A percentile compares a stretch with the other conserved stretches of the same genome.
Evolutionary conservation across 2,797 vertebrate species (phyloP).

Genomic region (Amphiprion clarkii): DNA sequence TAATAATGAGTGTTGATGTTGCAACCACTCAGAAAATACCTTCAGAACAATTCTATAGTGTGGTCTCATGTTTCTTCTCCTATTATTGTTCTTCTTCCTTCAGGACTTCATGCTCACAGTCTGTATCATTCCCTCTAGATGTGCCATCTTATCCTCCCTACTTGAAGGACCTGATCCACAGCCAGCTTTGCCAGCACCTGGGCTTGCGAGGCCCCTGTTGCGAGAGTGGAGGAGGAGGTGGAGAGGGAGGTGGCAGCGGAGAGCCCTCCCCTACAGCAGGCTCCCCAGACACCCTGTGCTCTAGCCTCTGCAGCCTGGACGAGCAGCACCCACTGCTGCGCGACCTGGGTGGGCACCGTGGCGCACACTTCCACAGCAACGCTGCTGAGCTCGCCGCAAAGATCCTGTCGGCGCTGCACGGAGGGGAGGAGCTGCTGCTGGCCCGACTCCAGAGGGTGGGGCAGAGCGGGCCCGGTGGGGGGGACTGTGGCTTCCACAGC

Average conservation of each 20-base stretch:
- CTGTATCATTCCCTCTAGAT: conserved; percentile 66
- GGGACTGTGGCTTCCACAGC: conserved; percentile 90
- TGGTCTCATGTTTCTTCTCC: not conserved
- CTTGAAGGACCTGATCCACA: conserved; percentile 93
- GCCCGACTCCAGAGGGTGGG: conserved; percentile 88
- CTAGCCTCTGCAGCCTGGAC: conserved; percentile 96
- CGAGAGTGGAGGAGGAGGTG: conserved; percentile 78
- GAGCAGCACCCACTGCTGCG: conserved; percentile 89
- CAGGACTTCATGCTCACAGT: conserved; percentile 38
- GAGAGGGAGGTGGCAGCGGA: conserved; percentile 85
- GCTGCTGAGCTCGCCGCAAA: conserved; percentile 90
- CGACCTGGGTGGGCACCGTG: conserved; percentile 83
- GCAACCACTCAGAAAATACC: not conserved
- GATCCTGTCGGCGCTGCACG: conserved; percentile 90
- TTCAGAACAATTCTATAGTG: not conserved
- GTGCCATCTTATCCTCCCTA: conserved; percentile 85
- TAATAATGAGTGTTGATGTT: not conserved
- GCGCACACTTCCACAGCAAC: conserved; percentile 68
- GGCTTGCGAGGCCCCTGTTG: conserved; percentile 78
- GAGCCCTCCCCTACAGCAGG: conserved; percentile 91
- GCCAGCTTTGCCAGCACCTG: conserved; percentile 90
- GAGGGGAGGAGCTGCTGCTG: conserved; percentile 89
- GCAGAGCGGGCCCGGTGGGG: conserved; percentile 66
- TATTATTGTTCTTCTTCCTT: not conserved
- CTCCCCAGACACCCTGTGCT: conserved; percentile 95